Conservation (phyloP, 2,797 vertebrate species). For the Setipinna tenuifilis region DNA sequence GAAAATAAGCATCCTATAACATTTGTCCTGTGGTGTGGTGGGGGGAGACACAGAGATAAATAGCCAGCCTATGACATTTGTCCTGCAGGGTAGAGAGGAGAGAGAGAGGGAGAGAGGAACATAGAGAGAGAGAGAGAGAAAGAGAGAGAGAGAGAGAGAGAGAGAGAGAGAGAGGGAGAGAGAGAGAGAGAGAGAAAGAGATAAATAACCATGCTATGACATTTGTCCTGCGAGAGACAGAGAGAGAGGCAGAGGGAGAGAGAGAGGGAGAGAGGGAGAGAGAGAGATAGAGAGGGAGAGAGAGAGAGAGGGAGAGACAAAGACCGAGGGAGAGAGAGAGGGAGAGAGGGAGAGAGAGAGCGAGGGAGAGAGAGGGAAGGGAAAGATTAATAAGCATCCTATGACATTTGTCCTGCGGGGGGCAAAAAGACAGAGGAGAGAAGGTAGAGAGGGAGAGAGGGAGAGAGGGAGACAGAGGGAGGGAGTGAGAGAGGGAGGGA, state of each 20-base stretch:
- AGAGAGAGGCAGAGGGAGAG: too few species aligned
- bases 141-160: too few species aligned
- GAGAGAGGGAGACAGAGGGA: neutral
- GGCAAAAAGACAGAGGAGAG: neutral
- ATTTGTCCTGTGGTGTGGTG: too few species aligned
- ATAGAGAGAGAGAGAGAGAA: neutral
- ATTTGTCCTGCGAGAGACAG: too few species aligned
- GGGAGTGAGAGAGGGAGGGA: neutral
- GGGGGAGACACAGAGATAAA: conserved; percentile 28
- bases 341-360: neutral
- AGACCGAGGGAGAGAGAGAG: too few species aligned
- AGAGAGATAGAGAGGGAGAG: too few species aligned
- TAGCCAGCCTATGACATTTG: too few species aligned
- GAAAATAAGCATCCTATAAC: too few species aligned
- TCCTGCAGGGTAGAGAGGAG: neutral
- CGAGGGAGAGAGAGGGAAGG: neutral
- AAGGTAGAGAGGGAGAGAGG: neutral
- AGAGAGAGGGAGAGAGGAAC: neutral
- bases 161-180: too few species aligned
- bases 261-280: too few species aligned
- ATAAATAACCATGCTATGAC: too few species aligned
- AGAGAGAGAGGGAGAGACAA: too few species aligned
- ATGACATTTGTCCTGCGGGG: neutral
- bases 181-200: neutral
- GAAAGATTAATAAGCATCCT: neutral